A percentile compares a stretch with the other conserved stretches of the same genome.
These are phyloP conservation scores for Macrophya alboannulata DNA, from an alignment of 2,888 invertebrate species.

Conservation along the genomic window DNA sequence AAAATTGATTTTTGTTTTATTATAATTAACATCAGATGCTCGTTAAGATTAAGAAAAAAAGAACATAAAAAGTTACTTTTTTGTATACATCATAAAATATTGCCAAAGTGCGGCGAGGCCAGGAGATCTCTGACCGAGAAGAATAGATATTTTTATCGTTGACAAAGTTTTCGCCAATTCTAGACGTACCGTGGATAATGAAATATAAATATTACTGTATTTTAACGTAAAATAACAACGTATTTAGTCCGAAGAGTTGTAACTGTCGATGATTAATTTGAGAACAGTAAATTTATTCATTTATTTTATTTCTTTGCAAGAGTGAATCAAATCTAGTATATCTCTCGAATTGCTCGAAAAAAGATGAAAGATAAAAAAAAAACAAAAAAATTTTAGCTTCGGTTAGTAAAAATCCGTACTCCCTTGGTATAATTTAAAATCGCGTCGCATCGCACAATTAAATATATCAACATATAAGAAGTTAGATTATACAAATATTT, in stretches of 20 bases:
- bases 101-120: neutral
- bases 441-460: neutral
- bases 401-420: neutral
- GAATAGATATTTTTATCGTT: neutral
- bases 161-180: neutral
- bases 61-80: neutral
- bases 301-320: neutral
- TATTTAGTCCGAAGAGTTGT: neutral
- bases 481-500: slow-evolving; percentile 28
- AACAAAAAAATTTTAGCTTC: neutral
- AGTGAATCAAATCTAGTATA: neutral
- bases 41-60: neutral
- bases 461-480: neutral
- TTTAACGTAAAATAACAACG: neutral
- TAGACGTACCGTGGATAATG: neutral
- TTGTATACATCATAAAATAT: neutral
- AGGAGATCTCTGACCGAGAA: neutral
- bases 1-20: neutral
- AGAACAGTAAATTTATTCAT: neutral
- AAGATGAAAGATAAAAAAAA: neutral
- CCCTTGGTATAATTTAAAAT: neutral
- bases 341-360: neutral
- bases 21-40: neutral
- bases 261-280: neutral
- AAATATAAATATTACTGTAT: neutral